phyloP scores from a whole-genome alignment of 2,888 invertebrate species.

The Eumerus sabulonum region DNA sequence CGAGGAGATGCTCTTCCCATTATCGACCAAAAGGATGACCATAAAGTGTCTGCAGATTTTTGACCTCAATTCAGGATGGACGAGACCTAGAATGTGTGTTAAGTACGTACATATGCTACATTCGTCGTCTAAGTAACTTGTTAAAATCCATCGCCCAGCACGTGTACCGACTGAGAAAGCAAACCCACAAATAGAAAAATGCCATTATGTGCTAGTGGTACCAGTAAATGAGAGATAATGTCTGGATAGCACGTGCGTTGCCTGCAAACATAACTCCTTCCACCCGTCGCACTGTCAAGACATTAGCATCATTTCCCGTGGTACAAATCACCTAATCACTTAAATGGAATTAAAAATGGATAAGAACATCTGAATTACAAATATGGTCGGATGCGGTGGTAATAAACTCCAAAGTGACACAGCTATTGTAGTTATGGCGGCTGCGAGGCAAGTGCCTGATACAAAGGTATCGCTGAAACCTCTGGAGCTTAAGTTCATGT shows the following conservation, averaged over 20 bases:
- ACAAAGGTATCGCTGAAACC: constrained; percentile 13
- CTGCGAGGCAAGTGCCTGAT: not conserved
- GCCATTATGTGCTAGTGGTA: constrained; percentile 22
- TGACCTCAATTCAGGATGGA: too few relatives aligned
- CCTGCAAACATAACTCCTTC: constrained; percentile 21
- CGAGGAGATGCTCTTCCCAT: too few relatives aligned
- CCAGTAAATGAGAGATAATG: constrained; percentile 25
- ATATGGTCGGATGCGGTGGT: constrained; percentile 16
- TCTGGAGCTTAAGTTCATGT: constrained; percentile 36
- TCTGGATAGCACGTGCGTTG: constrained; percentile 37
- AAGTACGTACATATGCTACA: too few relatives aligned
- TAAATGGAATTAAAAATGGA: constrained; percentile 56
- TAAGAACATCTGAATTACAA: constrained; percentile 52
- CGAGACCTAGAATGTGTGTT: too few relatives aligned
- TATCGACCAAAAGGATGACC: too few relatives aligned
- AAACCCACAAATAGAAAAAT: constrained; percentile 22
- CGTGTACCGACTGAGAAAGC: constrained; percentile 8
- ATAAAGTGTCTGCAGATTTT: too few relatives aligned
- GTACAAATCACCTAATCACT: constrained; percentile 58
- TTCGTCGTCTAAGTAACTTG: not conserved
- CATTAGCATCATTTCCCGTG: constrained; percentile 44
- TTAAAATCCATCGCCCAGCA: constrained; percentile 7
- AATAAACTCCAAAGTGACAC: constrained; percentile 51
- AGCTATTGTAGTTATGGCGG: constrained; percentile 42
- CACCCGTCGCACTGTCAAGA: not conserved